Evolutionary conservation across 2,888 invertebrate genomes (phyloP).

Genomic region (Drosophila crucigera): DNA sequence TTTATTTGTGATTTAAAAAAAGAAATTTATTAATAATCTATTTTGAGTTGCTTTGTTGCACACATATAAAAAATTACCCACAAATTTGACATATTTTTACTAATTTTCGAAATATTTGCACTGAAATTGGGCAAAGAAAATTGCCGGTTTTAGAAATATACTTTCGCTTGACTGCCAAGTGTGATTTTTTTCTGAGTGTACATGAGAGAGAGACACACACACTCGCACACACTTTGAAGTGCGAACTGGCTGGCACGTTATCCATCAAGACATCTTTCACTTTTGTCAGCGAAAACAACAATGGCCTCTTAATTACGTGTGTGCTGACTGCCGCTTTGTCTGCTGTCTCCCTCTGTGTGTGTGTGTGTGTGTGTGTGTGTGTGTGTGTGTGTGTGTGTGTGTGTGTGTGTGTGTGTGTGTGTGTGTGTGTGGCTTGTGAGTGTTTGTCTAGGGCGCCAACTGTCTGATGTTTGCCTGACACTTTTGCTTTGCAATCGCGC

Average conservation of each 20-base stretch:
- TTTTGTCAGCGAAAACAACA: constrained; percentile 84
- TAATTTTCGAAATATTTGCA: not conserved
- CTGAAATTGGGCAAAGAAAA: not conserved
- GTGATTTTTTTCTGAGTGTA: not conserved
- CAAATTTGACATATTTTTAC: not conserved
- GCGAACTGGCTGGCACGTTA: constrained; percentile 81
- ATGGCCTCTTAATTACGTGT: constrained; percentile 84
- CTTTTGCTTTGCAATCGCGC: constrained; percentile 69
- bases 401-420: constrained; percentile 5
- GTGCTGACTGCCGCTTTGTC: constrained; percentile 46
- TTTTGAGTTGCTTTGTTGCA: not conserved
- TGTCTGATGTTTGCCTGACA: constrained; percentile 75
- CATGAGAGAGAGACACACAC: not conserved
- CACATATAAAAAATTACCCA: not conserved
- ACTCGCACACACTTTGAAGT: constrained; percentile 77
- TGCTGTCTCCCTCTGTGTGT: constrained; percentile 36
- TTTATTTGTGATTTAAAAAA: not conserved
- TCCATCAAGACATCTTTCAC: constrained; percentile 84
- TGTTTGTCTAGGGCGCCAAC: constrained; percentile 68
- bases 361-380: constrained; percentile 22
- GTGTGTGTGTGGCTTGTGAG: constrained; percentile 18
- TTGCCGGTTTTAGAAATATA: no score
- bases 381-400: constrained; percentile 16
- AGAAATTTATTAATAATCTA: not conserved
- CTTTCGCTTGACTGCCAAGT: no score